These are phyloP conservation scores for Paramormyrops hopkinsi DNA, from an alignment of 2,797 vertebrate species.

Conservation along the genomic window DNA sequence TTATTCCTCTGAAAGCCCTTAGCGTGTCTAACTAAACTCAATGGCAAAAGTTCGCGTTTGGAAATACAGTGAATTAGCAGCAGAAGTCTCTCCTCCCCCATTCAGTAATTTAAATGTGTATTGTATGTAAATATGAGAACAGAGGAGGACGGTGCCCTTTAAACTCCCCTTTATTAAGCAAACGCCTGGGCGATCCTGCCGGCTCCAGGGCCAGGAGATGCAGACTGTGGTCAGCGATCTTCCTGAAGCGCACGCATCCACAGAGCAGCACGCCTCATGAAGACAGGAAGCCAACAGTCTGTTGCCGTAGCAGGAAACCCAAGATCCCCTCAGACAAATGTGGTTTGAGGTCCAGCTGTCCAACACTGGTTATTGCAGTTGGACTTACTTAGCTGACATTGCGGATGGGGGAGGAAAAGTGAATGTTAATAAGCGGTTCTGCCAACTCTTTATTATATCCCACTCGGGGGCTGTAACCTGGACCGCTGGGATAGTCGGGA, in stretches of 20 bases:
- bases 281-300: neutral
- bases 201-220: neutral
- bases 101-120: neutral
- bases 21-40: neutral
- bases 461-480: slow-evolving; percentile 12
- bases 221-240: neutral
- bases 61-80: neutral
- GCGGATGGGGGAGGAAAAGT: neutral
- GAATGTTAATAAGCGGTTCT: slow-evolving; percentile 33
- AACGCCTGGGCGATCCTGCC: neutral
- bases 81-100: neutral
- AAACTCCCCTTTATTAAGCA: neutral
- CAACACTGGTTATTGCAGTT: neutral
- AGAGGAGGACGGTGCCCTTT: neutral
- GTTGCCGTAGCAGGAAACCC: slow-evolving; percentile 9
- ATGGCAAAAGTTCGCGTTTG: neutral
- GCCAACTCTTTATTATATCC: neutral
- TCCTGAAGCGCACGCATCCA: neutral
- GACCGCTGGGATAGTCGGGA: neutral
- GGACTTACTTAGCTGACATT: neutral
- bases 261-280: neutral
- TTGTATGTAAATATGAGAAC: neutral
- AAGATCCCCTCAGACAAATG: neutral
- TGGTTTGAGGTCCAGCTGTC: neutral
- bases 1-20: neutral